Evolutionary conservation across 2,113 vertebrate species (phyloP).

Genomic region (Scatophagus argus): DNA sequence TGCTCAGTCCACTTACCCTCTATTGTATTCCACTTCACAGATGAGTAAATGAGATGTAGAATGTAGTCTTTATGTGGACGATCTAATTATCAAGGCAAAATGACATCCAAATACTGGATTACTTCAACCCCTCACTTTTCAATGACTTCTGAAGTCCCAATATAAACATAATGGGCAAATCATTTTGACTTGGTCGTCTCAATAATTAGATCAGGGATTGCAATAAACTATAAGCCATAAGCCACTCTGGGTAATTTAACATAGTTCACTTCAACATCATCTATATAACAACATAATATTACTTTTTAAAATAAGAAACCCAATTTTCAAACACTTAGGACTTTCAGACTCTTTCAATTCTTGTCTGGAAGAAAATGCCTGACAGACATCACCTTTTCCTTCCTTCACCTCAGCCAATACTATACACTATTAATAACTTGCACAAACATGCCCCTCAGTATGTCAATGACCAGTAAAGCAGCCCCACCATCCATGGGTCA

Average conservation of each 20-base stretch:
- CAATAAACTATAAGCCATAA: neutral
- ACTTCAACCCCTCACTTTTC: neutral
- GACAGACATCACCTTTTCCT: neutral
- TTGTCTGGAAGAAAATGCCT: neutral
- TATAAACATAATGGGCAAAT: slow-evolving; percentile 23
- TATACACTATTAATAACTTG: slow-evolving; percentile 8
- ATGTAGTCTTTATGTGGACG: slow-evolving; percentile 19
- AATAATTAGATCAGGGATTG: slow-evolving; percentile 11
- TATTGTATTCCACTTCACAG: slow-evolving; percentile 46
- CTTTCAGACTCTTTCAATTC: too few species aligned
- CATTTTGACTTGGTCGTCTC: neutral
- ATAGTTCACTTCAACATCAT: neutral
- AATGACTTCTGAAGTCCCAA: slow-evolving; percentile 11
- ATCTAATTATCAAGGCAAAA: slow-evolving; percentile 18
- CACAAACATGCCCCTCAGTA: slow-evolving; percentile 47
- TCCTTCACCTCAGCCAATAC: neutral
- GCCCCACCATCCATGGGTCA: slow-evolving; percentile 51
- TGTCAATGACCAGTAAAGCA: slow-evolving; percentile 50
- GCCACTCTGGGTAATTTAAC: neutral
- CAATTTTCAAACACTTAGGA: neutral
- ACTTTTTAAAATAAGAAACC: neutral
- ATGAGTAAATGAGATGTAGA: slow-evolving; percentile 30
- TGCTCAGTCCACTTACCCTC: slow-evolving; percentile 20
- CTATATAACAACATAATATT: neutral
- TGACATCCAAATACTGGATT: neutral